A percentile compares a stretch with the other conserved stretches of the same genome.
phyloP scores from a whole-genome alignment of 2,113 vertebrate species.

The Alaudala cheleensis region DNA sequence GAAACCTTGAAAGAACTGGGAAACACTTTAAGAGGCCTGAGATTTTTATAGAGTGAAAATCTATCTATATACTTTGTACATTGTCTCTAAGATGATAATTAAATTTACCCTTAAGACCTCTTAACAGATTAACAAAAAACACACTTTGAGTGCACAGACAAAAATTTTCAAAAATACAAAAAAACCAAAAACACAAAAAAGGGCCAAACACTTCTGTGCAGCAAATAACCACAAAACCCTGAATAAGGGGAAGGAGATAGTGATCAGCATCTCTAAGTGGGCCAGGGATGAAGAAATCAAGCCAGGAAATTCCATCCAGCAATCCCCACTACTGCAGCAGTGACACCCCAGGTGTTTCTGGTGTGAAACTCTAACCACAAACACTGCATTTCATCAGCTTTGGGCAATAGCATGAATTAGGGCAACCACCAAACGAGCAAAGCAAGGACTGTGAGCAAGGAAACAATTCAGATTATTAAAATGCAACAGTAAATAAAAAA shows the following conservation, averaged over 20 bases:
- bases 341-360: background rate
- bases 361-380: background rate
- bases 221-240: background rate
- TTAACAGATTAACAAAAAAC: background rate
- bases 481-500: background rate
- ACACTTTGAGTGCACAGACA: background rate
- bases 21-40: background rate
- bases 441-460: background rate
- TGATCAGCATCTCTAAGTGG: background rate
- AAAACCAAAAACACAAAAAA: background rate
- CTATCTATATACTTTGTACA: background rate
- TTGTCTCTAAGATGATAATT: background rate
- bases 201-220: background rate
- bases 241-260: background rate
- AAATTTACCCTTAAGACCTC: background rate
- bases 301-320: background rate
- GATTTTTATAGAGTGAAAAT: background rate
- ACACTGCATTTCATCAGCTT: background rate
- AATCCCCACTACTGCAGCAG: background rate
- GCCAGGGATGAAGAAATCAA: background rate
- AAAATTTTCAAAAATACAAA: background rate
- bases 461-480: background rate
- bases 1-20: background rate
- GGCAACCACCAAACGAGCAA: background rate
- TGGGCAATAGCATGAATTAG: background rate